Evolutionary conservation across 2,888 invertebrate genomes (phyloP).

Genomic region (Phengaris alcon): DNA sequence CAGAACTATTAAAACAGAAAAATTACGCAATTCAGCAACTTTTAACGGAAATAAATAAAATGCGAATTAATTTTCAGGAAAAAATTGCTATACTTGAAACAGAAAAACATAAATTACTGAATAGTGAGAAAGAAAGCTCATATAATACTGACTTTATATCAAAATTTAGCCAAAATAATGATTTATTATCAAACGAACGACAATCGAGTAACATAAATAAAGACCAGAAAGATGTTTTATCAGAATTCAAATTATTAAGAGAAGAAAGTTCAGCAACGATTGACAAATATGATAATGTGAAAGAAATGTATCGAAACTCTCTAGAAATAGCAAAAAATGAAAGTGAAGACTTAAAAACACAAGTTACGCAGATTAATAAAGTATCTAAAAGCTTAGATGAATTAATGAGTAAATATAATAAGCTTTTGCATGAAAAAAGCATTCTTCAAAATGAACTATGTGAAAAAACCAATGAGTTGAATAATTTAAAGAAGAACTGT

Average conservation of each 20-base stretch:
- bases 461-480: background rate
- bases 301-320: conserved; percentile 33
- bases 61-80: conserved; percentile 47
- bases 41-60: conserved; percentile 46
- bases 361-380: conserved; percentile 31
- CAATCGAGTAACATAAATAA: background rate
- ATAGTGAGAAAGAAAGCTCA: conserved; percentile 51
- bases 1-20: conserved; percentile 50
- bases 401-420: conserved; percentile 48
- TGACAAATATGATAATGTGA: background rate
- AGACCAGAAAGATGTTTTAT: background rate
- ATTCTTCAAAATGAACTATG: conserved; percentile 4
- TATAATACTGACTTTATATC: background rate
- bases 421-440: conserved; percentile 46
- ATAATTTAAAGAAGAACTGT: background rate
- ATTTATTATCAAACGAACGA: background rate
- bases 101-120: conserved; percentile 51
- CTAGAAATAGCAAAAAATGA: conserved; percentile 39
- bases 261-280: background rate
- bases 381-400: conserved; percentile 45
- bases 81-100: conserved; percentile 48
- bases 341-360: conserved; percentile 36
- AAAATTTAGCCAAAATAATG: background rate
- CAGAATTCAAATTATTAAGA: conserved; percentile 8
- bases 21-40: conserved; percentile 50